Percentiles rank a stretch among this genome's conserved stretches.
Conservation (phyloP, 2,888 invertebrate species). For the Harpalus rufipes region DNA sequence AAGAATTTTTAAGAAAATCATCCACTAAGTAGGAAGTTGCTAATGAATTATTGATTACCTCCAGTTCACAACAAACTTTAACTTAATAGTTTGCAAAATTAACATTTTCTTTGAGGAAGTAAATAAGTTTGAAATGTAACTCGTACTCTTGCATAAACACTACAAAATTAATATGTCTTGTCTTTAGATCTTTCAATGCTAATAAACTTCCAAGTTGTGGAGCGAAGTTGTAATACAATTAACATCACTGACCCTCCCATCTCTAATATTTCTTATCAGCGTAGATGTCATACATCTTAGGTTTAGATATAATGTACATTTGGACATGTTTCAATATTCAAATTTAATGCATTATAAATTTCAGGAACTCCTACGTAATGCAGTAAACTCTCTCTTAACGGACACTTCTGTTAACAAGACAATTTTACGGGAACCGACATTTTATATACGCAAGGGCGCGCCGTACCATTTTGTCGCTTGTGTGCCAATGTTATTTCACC, state of each 20-base stretch:
- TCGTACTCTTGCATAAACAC: slow-evolving; percentile 10
- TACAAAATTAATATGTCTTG: neutral
- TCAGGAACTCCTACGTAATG: slow-evolving; percentile 60
- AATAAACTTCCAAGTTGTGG: neutral
- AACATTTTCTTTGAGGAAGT: slow-evolving; percentile 12
- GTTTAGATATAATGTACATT: slow-evolving; percentile 64
- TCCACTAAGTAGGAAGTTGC: neutral
- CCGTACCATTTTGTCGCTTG: no score
- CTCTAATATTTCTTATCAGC: neutral
- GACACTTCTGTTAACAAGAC: no score
- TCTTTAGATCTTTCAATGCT: neutral
- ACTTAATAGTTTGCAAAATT: slow-evolving; percentile 23
- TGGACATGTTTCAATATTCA: slow-evolving; percentile 68
- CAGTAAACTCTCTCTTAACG: no score
- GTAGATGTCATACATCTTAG: neutral
- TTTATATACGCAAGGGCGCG: no score
- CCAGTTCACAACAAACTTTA: neutral
- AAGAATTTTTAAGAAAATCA: neutral
- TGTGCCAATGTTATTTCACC: no score
- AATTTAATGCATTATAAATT: slow-evolving; percentile 67
- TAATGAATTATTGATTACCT: slow-evolving; percentile 9
- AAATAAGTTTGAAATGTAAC: slow-evolving; percentile 19
- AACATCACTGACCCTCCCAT: neutral
- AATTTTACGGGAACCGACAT: slow-evolving; percentile 63
- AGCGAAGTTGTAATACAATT: slow-evolving; percentile 3